These are phyloP conservation scores for Protomyctophum bolini DNA, from an alignment of 2,113 vertebrate genomes.

Conservation along the genomic window DNA sequence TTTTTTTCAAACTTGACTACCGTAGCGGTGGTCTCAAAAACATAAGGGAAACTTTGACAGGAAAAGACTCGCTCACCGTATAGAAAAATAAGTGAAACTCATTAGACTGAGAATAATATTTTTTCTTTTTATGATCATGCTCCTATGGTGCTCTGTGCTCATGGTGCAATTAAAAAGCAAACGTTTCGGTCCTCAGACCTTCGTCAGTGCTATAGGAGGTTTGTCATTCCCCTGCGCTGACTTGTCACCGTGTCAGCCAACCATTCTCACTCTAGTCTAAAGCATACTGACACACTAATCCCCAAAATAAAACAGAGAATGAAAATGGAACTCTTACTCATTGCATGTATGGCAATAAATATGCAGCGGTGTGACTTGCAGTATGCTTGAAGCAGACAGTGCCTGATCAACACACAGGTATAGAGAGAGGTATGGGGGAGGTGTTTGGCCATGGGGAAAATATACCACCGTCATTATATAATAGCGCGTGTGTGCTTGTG, in stretches of 20 bases:
- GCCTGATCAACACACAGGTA: constrained; percentile 18
- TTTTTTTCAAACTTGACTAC: too few species aligned
- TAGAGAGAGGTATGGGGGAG: constrained; percentile 6
- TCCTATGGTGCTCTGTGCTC: too few species aligned
- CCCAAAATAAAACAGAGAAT: background rate
- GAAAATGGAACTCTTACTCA: constrained; percentile 7
- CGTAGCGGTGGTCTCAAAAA: too few species aligned
- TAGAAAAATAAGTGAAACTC: too few species aligned
- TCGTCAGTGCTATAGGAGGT: background rate
- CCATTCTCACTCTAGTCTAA: background rate
- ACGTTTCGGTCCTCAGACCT: too few species aligned
- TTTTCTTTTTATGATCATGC: too few species aligned
- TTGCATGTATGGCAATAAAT: constrained; percentile 36
- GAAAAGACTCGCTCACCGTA: too few species aligned
- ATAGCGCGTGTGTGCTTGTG: too few species aligned
- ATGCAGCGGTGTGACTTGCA: constrained; percentile 39
- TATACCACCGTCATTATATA: constrained; percentile 31
- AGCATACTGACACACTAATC: constrained; percentile 9
- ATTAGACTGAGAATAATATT: too few species aligned
- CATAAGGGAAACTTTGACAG: too few species aligned
- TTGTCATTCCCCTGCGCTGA: constrained; percentile 30
- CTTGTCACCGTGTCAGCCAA: constrained; percentile 34
- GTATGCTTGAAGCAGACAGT: constrained; percentile 34
- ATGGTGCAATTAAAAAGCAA: too few species aligned
- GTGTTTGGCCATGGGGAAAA: constrained; percentile 37